A percentile compares a stretch with the other conserved stretches of the same genome.
Evolutionary conservation across 2,888 invertebrate species (phyloP).

Genomic region (Epirrhoe alternata): DNA sequence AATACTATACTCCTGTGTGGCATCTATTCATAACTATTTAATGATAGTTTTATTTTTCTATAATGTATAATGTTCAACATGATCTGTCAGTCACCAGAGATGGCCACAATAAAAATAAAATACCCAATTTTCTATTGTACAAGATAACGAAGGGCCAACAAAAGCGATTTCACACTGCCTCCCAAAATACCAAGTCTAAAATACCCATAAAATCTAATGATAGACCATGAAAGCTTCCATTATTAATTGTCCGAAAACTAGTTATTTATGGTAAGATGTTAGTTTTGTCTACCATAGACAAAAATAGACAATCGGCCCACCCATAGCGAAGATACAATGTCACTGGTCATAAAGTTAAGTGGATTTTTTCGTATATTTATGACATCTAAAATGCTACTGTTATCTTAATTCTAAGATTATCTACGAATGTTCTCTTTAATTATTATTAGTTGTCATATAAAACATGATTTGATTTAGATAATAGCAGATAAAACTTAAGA

Average conservation of each 20-base stretch:
- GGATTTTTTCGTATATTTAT: conserved; percentile 64
- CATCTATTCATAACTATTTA: not conserved
- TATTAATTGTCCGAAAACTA: conserved; percentile 81
- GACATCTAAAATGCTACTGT: conserved; percentile 59
- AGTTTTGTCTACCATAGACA: conserved; percentile 68
- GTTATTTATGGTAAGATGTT: conserved; percentile 75
- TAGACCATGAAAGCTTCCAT: conserved; percentile 67
- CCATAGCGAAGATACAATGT: conserved; percentile 68
- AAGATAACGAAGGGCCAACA: conserved; percentile 27
- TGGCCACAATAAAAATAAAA: conserved; percentile 23
- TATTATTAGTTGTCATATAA: conserved; percentile 48
- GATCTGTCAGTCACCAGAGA: conserved; percentile 24
- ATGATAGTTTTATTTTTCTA: not conserved
- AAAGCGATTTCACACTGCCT: conserved; percentile 42
- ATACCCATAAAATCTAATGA: conserved; percentile 64
- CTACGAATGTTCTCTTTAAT: conserved; percentile 54
- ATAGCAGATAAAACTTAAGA: conserved; percentile 42
- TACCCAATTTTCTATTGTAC: conserved; percentile 25
- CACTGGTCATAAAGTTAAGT: conserved; percentile 68
- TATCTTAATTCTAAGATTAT: conserved; percentile 53
- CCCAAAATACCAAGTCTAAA: conserved; percentile 44
- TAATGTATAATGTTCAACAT: not conserved
- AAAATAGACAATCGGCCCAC: conserved; percentile 77
- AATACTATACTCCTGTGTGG: conserved; percentile 4
- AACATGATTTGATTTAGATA: conserved; percentile 46